Percentiles rank a stretch among this genome's conserved stretches.
Evolutionary conservation across 2,797 vertebrate genomes (phyloP).

Genomic region (Chaetophractus vellerosus): DNA sequence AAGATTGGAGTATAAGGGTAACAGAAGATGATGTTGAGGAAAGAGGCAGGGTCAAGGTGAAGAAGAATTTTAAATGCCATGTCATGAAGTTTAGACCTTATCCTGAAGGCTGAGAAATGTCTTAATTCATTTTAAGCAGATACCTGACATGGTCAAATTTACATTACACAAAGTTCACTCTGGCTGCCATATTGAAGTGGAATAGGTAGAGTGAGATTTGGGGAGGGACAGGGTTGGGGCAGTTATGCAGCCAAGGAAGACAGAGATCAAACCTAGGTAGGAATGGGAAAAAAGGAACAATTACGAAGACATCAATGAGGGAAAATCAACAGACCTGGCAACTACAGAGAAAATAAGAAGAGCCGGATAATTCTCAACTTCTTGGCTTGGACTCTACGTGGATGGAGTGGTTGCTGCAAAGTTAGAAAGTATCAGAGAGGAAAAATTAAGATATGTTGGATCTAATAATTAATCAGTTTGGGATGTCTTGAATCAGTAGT

Average conservation of each 20-base stretch:
- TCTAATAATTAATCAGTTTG: background rate
- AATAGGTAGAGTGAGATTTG: background rate
- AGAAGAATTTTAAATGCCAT: background rate
- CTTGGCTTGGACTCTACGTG: background rate
- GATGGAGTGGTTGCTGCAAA: background rate
- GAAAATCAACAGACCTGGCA: background rate
- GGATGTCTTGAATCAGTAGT: background rate
- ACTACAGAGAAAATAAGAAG: background rate
- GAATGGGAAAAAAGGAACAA: background rate
- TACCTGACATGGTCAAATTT: background rate
- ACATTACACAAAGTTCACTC: background rate
- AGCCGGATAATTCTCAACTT: background rate
- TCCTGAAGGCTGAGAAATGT: background rate
- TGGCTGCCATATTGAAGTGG: background rate
- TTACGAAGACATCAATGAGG: background rate
- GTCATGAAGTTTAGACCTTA: background rate
- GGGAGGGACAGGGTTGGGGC: rapidly evolving
- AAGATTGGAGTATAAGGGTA: background rate
- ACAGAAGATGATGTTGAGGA: background rate
- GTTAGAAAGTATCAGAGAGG: background rate
- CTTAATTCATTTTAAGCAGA: background rate
- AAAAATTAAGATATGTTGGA: background rate
- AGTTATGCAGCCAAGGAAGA: background rate
- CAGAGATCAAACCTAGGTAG: background rate
- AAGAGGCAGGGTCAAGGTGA: background rate